Base-by-base conservation (phyloP, 2,113 vertebrate species). In the Egretta garzetta region DNA sequence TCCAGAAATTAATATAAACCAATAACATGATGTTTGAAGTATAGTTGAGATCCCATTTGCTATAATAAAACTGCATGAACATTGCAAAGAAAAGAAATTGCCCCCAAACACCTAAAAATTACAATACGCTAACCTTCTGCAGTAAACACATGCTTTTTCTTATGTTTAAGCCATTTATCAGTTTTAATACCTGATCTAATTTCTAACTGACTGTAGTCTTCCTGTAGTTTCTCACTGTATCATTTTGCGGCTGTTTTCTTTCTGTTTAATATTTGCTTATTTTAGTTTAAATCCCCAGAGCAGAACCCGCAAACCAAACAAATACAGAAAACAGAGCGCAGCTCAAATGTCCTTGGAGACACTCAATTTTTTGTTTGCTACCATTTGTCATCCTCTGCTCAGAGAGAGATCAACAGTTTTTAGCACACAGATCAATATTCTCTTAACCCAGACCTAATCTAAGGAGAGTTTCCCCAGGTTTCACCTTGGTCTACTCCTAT, bases 381-480 rank as follows among this genome's bases (percentile, higher is more conserved):
- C 98, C 98, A 99, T 99, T 99, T 99, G 99, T 99, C 99, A 99
- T 99, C 98, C 97, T 98, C 98, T 98, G 98, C 98, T 99, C 99
- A 98, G 98, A 99, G 99, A 99, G 99, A 99, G 99, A 99, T 99
- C 99, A 99, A 99, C 99, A 99, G 99, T 99, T 99, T 98, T 99
- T 98, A 98, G 98, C 99, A 99, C 98, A 99, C 98, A 98, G 99
- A 99, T 99, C 99, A 99, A 99, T 99, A 99, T 99, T 99, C 99
- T 99, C 98, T 99, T 99, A 99, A 99, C 99, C 99, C 98, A 98
- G 99, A 98, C 98, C 98, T 99, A 99, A 99, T 99, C 99, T 98
- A 98, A 98, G 97, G 92, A 98, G 98, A 98, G 98, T 98, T 99
- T 99, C 98, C 98, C 98, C 86, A 97, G 98, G 98, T 99, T 99